phyloP scores from a whole-genome alignment of 2,797 vertebrate genomes.

The Cynopterus sphinx region DNA sequence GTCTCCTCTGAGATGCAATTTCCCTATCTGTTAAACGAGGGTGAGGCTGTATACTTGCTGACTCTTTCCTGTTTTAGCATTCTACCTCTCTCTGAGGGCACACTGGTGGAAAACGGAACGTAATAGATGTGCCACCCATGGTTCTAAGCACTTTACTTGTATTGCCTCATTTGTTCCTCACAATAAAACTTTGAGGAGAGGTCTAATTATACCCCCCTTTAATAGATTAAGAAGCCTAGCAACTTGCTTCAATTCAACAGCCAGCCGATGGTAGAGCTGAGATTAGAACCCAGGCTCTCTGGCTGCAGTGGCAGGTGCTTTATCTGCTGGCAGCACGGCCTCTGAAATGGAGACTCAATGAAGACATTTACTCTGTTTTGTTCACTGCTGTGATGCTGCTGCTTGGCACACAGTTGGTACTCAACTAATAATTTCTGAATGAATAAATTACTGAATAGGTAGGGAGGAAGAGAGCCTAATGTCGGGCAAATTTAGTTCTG shows the following conservation, averaged over 20 bases:
- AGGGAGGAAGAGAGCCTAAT: neutral
- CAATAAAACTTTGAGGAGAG: neutral
- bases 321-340: neutral
- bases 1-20: neutral
- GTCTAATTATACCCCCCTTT: neutral
- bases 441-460: neutral
- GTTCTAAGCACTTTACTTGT: neutral
- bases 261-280: neutral
- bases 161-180: neutral
- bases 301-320: neutral
- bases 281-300: neutral
- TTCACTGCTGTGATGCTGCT: neutral
- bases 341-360: neutral
- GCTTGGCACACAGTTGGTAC: neutral
- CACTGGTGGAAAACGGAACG: no score
- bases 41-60: neutral
- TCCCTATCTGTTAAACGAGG: neutral
- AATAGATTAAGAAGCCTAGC: neutral
- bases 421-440: neutral
- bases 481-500: neutral
- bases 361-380: neutral
- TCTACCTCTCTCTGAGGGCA: neutral
- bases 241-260: neutral
- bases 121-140: neutral
- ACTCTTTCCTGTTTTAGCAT: no score